phyloP scores from a whole-genome alignment of 2,888 invertebrate species.

The Crocallis elinguaria region DNA sequence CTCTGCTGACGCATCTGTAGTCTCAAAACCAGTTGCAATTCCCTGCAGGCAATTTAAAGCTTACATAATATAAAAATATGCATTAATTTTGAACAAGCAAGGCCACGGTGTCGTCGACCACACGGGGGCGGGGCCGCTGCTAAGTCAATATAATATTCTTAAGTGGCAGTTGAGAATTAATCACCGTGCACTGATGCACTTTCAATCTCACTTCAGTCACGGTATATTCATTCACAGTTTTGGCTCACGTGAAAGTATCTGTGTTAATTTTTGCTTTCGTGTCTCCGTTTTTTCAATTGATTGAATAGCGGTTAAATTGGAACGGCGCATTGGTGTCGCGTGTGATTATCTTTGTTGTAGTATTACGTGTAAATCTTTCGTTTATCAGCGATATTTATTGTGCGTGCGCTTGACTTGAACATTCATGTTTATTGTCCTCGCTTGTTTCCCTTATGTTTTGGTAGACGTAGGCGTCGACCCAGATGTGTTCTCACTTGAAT shows the following conservation, averaged over 20 bases:
- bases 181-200: constrained; percentile 74
- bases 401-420: constrained; percentile 68
- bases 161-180: constrained; percentile 74
- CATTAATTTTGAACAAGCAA: constrained; percentile 66
- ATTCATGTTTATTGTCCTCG: constrained; percentile 69
- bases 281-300: constrained; percentile 43
- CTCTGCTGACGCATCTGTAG: constrained; percentile 59
- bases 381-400: constrained; percentile 81
- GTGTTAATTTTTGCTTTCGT: constrained; percentile 26
- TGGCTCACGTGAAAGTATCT: constrained; percentile 16
- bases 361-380: constrained; percentile 67
- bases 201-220: constrained; percentile 72
- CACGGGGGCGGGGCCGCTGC: constrained; percentile 62
- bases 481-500: constrained; percentile 65
- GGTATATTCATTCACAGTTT: constrained; percentile 60
- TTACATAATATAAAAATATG: constrained; percentile 65
- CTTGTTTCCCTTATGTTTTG: constrained; percentile 63
- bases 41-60: constrained; percentile 64
- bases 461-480: constrained; percentile 76
- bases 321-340: constrained; percentile 61
- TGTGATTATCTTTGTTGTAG: constrained; percentile 59
- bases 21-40: constrained; percentile 71
- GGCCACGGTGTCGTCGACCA: constrained; percentile 64
- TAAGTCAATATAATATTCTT: constrained; percentile 68
- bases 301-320: constrained; percentile 55